Conservation (phyloP, 2,888 invertebrate species). For the Campoletis raptor region DNA sequence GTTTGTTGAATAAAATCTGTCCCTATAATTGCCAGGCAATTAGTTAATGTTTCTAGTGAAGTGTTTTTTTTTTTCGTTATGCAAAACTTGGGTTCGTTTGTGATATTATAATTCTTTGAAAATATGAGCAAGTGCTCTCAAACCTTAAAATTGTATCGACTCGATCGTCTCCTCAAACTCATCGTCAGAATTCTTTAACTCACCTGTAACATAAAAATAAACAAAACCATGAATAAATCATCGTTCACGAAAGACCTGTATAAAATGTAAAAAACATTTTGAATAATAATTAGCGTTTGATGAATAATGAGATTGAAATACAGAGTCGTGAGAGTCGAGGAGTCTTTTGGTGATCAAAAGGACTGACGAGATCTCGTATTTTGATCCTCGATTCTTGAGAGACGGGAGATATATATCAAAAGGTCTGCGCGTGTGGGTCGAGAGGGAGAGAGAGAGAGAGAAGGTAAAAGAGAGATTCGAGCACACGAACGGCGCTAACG, state of each 20-base stretch:
- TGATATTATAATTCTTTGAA: not conserved
- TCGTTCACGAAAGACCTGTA: slow-evolving; percentile 9
- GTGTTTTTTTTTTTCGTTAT: not conserved
- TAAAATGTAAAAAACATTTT: slow-evolving; percentile 51
- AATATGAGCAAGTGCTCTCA: slow-evolving; percentile 3
- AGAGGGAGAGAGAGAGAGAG: slow-evolving; percentile 35
- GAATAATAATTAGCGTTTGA: slow-evolving; percentile 29
- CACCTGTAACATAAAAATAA: slow-evolving; percentile 67
- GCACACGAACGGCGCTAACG: slow-evolving; percentile 66
- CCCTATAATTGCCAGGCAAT: no score
- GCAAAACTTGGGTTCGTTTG: not conserved
- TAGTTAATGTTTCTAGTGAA: no score
- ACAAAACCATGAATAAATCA: slow-evolving; percentile 3
- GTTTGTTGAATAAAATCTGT: not conserved
- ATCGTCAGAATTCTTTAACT: slow-evolving; percentile 47
- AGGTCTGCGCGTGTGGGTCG: slow-evolving; percentile 26
- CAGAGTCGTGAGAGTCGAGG: slow-evolving; percentile 47
- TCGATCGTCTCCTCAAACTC: not conserved
- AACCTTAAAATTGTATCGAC: not conserved
- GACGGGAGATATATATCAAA: slow-evolving; percentile 43
- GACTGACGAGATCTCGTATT: slow-evolving; percentile 45
- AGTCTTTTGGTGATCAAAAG: slow-evolving; percentile 31
- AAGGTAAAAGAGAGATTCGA: slow-evolving; percentile 31
- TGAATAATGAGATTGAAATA: slow-evolving; percentile 51
- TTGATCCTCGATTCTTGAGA: slow-evolving; percentile 49